Percentiles rank a stretch among this genome's conserved stretches.
Conservation (phyloP, 2,797 vertebrate genomes). For the Momotus momota region DNA sequence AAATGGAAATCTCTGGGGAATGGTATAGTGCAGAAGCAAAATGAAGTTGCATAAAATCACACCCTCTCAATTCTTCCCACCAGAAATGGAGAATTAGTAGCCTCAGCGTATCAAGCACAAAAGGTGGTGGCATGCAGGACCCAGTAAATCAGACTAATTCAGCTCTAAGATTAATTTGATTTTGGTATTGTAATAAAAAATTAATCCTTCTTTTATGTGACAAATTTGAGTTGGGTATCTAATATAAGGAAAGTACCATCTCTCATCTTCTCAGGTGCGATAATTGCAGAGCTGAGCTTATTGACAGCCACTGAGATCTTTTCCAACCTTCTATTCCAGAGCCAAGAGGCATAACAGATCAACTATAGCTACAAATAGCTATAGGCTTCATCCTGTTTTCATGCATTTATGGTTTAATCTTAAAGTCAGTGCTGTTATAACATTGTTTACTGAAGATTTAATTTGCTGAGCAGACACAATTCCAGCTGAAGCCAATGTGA, state of each 20-base stretch:
- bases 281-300: slow-evolving; percentile 1
- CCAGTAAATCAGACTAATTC: background rate
- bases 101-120: background rate
- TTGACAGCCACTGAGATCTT: background rate
- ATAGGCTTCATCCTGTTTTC: slow-evolving; percentile 20
- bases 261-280: slow-evolving; percentile 29
- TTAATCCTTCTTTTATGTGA: background rate
- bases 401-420: slow-evolving; percentile 47
- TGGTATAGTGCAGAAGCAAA: background rate
- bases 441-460: slow-evolving; percentile 34
- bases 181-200: slow-evolving; percentile 1
- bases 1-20: background rate
- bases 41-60: background rate
- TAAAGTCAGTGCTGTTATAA: slow-evolving; percentile 32
- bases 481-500: slow-evolving; percentile 23
- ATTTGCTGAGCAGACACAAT: slow-evolving; percentile 49
- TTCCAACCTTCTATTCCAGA: slow-evolving; percentile 20
- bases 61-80: background rate
- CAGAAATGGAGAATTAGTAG: background rate
- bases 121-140: background rate
- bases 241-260: background rate
- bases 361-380: slow-evolving; percentile 37
- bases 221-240: background rate
- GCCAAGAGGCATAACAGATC: background rate
- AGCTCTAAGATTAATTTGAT: background rate